Percentiles rank a stretch among this genome's conserved stretches.
Conservation (phyloP, 2,888 invertebrate genomes). For the Cephus runcator region DNA sequence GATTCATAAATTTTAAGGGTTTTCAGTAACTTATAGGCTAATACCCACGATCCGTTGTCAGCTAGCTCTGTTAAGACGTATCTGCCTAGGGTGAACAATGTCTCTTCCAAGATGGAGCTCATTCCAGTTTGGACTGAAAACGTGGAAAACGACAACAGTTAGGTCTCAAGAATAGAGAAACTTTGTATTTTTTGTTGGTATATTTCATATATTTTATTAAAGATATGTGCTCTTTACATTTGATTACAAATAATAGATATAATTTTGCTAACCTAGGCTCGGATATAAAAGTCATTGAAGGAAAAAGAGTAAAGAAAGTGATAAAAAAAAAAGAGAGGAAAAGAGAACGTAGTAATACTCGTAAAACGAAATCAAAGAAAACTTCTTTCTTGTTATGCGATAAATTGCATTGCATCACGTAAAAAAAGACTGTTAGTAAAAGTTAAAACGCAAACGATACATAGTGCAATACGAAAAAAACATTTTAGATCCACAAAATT, state of each 20-base stretch:
- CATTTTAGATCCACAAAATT: neutral
- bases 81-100: slow-evolving; percentile 39
- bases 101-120: slow-evolving; percentile 24
- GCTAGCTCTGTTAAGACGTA: slow-evolving; percentile 42
- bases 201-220: slow-evolving; percentile 7
- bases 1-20: slow-evolving; percentile 31
- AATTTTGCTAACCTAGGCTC: slow-evolving; percentile 22
- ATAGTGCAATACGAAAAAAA: neutral
- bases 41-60: slow-evolving; percentile 42
- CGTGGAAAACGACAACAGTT: slow-evolving; percentile 22
- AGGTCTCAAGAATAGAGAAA: slow-evolving; percentile 7
- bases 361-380: neutral
- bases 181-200: slow-evolving; percentile 5
- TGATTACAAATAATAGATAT: slow-evolving; percentile 11
- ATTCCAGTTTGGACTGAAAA: slow-evolving; percentile 45
- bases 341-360: neutral
- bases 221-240: slow-evolving; percentile 1
- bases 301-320: neutral
- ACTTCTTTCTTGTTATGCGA: neutral
- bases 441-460: neutral
- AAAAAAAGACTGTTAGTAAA: neutral
- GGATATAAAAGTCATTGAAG: slow-evolving; percentile 16
- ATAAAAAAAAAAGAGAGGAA: neutral
- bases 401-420: neutral
- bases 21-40: slow-evolving; percentile 45